Evolutionary conservation across 2,888 invertebrate genomes (phyloP).

Genomic region (Acanthococcus lagerstroemiae): DNA sequence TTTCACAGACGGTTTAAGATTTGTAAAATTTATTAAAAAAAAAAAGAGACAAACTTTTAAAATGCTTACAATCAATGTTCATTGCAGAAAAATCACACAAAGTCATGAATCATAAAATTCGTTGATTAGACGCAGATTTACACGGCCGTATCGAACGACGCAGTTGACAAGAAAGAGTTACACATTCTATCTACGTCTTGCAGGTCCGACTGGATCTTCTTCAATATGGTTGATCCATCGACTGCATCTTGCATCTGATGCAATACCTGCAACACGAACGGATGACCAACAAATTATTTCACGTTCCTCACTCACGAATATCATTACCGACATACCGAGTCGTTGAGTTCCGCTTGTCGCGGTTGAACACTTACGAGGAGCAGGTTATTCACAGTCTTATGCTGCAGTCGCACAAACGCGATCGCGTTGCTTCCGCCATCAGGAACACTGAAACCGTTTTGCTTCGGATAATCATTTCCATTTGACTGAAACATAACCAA

Average conservation of each 20-base stretch:
- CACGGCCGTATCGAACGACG: not conserved
- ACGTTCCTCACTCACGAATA: too few species aligned
- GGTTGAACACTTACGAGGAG: not conserved
- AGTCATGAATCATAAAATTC: too few species aligned
- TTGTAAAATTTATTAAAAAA: too few species aligned
- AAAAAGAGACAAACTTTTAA: too few species aligned
- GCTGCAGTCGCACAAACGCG: not conserved
- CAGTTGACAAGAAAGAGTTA: not conserved
- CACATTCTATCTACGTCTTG: not conserved
- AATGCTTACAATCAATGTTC: too few species aligned
- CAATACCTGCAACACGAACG: not conserved
- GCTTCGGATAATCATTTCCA: not conserved
- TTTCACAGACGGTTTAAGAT: too few species aligned
- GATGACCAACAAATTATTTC: not conserved
- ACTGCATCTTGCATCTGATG: slow-evolving; percentile 6
- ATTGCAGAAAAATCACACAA: too few species aligned
- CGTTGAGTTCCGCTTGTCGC: too few species aligned
- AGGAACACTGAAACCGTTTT: not conserved
- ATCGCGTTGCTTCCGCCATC: not conserved
- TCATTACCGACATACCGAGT: too few species aligned
- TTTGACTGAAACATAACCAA: too few species aligned
- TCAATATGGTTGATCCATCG: not conserved
- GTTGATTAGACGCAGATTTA: too few species aligned
- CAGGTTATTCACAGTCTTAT: not conserved
- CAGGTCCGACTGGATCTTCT: not conserved